A percentile compares a stretch with the other conserved stretches of the same genome.
These are phyloP conservation scores for Hapalemur alaotrensis DNA, from an alignment of 2,797 vertebrate genomes.

Conservation along the genomic window DNA sequence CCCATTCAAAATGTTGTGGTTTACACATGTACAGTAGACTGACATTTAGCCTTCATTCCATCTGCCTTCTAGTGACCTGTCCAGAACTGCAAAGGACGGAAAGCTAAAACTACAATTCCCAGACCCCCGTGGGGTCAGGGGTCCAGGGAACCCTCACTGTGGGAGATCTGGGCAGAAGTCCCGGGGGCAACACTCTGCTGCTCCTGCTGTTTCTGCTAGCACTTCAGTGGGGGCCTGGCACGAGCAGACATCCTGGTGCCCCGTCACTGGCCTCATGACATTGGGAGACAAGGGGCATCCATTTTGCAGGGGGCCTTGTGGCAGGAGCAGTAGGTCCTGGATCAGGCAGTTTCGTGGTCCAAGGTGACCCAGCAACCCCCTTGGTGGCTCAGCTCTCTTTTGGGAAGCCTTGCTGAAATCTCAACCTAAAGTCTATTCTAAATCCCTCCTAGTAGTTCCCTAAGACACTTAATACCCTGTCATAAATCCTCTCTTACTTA, in stretches of 20 bases:
- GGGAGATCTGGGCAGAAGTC: not conserved
- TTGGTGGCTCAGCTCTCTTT: not conserved
- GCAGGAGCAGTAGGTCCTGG: not conserved
- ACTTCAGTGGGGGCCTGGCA: not conserved
- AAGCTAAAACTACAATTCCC: slow-evolving; percentile 43
- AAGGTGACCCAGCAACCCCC: not conserved
- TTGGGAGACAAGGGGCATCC: not conserved
- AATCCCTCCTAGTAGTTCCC: slow-evolving; percentile 48
- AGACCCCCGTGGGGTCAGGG: not conserved
- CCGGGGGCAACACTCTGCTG: not conserved
- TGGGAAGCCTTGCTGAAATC: slow-evolving; percentile 19
- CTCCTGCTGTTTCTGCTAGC: not conserved
- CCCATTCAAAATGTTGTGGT: not conserved
- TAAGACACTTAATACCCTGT: slow-evolving; percentile 45
- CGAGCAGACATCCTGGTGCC: not conserved
- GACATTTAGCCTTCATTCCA: not conserved
- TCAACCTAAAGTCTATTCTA: slow-evolving; percentile 41
- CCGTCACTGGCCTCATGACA: not conserved
- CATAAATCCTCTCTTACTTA: slow-evolving; percentile 18
- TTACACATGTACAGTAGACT: not conserved
- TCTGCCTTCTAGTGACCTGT: not conserved
- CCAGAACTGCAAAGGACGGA: not conserved
- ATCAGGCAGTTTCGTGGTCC: not conserved
- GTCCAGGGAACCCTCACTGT: not conserved
- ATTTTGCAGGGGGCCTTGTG: not conserved